phyloP scores from a whole-genome alignment of 2,113 vertebrate genomes.

The human (Homo sapiens) region GRCh38 chr1:26041001-26041500 shows the following conservation, averaged over 20 bases:
- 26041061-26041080: too few species aligned
- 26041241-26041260: not conserved
- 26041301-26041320: not conserved
- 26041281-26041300: not conserved
- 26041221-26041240: not conserved
- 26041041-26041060: too few species aligned
- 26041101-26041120: too few species aligned
- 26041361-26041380: not conserved
- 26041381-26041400: not conserved
- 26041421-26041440: not conserved
- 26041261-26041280: not conserved
- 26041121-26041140: not conserved
- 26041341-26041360: accelerated
- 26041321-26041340: accelerated
- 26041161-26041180: not conserved
- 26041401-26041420: not conserved
- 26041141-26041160: not conserved
- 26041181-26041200: not conserved
- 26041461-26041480: not conserved
- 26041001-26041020: too few species aligned
- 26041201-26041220: not conserved
- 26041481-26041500: not conserved
- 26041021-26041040: too few species aligned
- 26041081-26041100: too few species aligned
- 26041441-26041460: not conserved